A percentile compares a stretch with the other conserved stretches of the same genome.
phyloP scores from a whole-genome alignment of 2,888 invertebrate species.

The Drosophila parthenogenetica region DNA sequence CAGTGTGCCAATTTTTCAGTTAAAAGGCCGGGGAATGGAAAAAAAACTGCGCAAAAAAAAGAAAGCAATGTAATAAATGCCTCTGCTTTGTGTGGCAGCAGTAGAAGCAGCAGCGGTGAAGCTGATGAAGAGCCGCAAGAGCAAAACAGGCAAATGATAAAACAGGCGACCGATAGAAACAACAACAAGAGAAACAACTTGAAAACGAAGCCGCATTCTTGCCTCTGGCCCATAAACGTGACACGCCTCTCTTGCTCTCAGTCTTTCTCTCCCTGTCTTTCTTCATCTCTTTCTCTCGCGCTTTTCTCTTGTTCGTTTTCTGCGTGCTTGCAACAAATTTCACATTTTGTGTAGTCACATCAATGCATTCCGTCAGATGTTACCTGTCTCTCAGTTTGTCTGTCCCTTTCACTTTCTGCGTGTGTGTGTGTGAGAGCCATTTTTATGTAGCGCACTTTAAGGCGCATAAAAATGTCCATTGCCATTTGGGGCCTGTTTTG shows the following conservation, averaged over 20 bases:
- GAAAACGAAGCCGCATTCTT: conserved; percentile 31
- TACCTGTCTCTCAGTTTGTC: conserved; percentile 27
- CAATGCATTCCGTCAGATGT: conserved; percentile 54
- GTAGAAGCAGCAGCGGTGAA: background rate
- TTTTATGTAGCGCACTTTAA: conserved; percentile 76
- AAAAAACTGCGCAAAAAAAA: conserved; percentile 27
- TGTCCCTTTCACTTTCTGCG: background rate
- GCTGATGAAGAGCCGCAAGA: conserved; percentile 70
- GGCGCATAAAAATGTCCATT: conserved; percentile 72
- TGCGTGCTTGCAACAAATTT: conserved; percentile 54
- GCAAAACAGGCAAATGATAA: conserved; percentile 50
- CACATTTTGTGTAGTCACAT: conserved; percentile 54
- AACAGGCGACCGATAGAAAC: conserved; percentile 40
- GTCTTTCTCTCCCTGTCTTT: no score
- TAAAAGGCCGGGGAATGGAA: conserved; percentile 60
- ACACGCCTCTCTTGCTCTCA: background rate
- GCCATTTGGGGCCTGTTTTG: conserved; percentile 25
- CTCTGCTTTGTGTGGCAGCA: conserved; percentile 61
- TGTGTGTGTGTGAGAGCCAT: conserved; percentile 20
- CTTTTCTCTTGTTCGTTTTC: background rate
- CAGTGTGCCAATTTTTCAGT: conserved; percentile 78
- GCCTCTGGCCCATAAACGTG: conserved; percentile 66
- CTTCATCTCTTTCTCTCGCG: background rate
- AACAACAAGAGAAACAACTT: conserved; percentile 14
- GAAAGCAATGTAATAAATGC: conserved; percentile 76